Evolutionary conservation across 2,113 vertebrate genomes (phyloP).

Genomic region (Pycnonotus jocosus): DNA sequence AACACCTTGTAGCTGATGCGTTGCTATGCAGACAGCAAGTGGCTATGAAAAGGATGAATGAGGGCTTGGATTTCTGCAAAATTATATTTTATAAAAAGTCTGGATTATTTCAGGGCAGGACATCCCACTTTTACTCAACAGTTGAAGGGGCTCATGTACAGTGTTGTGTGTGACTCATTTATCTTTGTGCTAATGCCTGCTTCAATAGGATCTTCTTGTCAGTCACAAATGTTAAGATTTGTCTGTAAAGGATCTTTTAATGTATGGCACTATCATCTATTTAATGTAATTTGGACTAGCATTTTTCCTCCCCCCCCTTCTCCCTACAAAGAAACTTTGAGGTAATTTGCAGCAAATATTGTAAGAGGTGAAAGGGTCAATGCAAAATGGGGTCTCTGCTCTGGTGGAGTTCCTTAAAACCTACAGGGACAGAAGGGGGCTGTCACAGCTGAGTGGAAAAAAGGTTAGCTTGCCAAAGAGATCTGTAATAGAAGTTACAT

Average conservation of each 20-base stretch:
- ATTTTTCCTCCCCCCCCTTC: rapidly evolving
- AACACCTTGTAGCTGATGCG: neutral
- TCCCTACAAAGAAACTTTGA: neutral
- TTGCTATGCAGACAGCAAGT: neutral
- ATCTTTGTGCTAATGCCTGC: neutral
- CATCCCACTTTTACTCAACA: neutral
- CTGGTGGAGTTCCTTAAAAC: neutral
- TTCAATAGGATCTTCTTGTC: neutral
- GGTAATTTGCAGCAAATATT: neutral
- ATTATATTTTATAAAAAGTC: neutral
- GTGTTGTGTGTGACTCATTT: neutral
- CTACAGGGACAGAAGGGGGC: neutral
- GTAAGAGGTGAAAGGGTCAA: neutral
- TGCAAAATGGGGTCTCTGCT: neutral
- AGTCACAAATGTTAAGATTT: neutral
- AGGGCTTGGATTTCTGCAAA: neutral
- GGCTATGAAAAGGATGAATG: neutral
- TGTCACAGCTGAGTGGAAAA: neutral
- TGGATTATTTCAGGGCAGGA: neutral
- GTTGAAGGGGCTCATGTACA: neutral
- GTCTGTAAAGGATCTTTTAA: neutral
- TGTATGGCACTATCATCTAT: neutral
- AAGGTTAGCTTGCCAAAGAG: neutral
- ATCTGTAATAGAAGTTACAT: neutral
- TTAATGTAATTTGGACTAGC: neutral